These are phyloP conservation scores for Bicyclus anynana DNA, from an alignment of 1,140 invertebrate genomes.

Conservation along the genomic window DNA sequence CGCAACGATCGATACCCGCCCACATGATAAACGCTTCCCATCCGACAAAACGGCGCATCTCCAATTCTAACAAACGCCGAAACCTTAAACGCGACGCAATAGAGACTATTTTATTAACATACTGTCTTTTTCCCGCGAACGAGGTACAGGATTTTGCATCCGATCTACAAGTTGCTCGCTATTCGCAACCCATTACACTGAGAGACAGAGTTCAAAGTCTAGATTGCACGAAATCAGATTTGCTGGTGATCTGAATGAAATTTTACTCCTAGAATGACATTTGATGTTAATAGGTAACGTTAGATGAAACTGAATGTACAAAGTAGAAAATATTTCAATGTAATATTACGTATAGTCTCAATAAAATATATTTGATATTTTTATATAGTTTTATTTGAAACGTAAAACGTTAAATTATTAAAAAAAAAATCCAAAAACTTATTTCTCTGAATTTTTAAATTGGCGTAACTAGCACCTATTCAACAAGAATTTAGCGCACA, in stretches of 20 bases:
- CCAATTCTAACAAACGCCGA: not conserved
- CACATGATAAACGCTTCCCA: constrained; percentile 40
- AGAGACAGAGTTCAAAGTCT: constrained; percentile 2
- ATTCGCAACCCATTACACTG: not conserved
- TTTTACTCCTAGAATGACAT: constrained; percentile 16
- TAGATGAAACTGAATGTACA: constrained; percentile 3
- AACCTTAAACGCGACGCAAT: constrained; percentile 13
- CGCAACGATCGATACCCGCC: constrained; percentile 66
- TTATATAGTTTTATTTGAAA: too few relatives aligned
- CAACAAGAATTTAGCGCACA: too few relatives aligned
- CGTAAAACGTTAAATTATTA: too few relatives aligned
- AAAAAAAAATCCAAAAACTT: too few relatives aligned
- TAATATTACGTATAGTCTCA: too few relatives aligned
- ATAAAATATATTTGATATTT: too few relatives aligned
- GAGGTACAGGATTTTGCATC: constrained; percentile 23
- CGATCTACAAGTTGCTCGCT: constrained; percentile 8
- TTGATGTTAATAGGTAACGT: constrained; percentile 5
- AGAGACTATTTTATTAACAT: constrained; percentile 11
- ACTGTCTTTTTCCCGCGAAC: constrained; percentile 13
- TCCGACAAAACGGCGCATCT: constrained; percentile 36
- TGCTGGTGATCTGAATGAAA: constrained; percentile 9
- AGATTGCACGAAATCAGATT: not conserved
- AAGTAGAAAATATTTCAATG: not conserved
- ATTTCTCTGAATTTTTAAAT: too few relatives aligned
- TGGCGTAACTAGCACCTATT: too few relatives aligned